Percentiles rank a stretch among this genome's conserved stretches.
Evolutionary conservation across 2,888 invertebrate genomes (phyloP).

Genomic region (Listrodromus nycthemerus): DNA sequence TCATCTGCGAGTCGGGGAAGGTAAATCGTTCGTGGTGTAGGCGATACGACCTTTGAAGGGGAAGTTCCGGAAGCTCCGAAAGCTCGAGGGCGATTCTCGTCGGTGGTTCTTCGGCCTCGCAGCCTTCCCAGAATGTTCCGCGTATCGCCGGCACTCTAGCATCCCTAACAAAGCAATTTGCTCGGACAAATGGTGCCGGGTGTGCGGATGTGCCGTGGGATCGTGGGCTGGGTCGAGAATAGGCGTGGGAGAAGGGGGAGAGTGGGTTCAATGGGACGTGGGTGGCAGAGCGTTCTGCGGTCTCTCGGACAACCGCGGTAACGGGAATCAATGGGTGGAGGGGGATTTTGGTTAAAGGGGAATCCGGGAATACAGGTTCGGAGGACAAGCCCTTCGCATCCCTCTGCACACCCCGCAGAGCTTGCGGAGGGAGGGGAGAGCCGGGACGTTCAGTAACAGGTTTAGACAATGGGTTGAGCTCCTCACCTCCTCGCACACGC

Average conservation of each 20-base stretch:
- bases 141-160: conserved; percentile 42
- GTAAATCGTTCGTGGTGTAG: neutral
- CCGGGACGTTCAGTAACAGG: conserved; percentile 62
- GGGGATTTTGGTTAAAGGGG: conserved; percentile 6
- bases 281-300: conserved; percentile 62
- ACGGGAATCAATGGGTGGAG: conserved; percentile 28
- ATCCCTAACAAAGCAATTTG: conserved; percentile 71
- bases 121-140: conserved; percentile 16
- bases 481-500: conserved; percentile 43
- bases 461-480: conserved; percentile 66
- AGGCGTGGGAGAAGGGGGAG: neutral
- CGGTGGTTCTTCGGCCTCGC: neutral
- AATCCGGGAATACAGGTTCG: conserved; percentile 32
- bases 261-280: conserved; percentile 14
- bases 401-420: conserved; percentile 39
- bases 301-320: conserved; percentile 58
- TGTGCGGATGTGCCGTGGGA: conserved; percentile 42
- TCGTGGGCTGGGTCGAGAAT: conserved; percentile 6
- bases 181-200: conserved; percentile 69
- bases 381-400: conserved; percentile 58
- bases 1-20: no score
- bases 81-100: conserved; percentile 25
- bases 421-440: conserved; percentile 27
- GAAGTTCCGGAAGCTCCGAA: neutral
- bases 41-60: neutral